phyloP scores from a whole-genome alignment of 2,797 vertebrate genomes.

The Rhyacichthys aspro region DNA sequence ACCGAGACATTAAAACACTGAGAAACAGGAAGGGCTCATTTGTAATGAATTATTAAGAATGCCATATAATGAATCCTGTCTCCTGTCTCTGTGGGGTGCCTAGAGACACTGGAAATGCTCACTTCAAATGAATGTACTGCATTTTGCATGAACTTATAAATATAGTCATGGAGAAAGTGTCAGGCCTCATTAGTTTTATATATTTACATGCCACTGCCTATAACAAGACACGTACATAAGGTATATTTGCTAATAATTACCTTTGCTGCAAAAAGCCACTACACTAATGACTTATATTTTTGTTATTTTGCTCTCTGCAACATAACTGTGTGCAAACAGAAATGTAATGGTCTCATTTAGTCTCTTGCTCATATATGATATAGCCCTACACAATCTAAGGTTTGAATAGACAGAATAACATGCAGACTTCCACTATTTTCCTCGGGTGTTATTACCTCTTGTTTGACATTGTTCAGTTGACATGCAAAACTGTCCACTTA shows the following conservation, averaged over 20 bases:
- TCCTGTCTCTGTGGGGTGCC: conserved; percentile 64
- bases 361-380: no score
- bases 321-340: neutral
- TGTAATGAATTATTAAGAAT: conserved; percentile 77
- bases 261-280: neutral
- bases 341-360: neutral
- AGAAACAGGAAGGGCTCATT: conserved; percentile 60
- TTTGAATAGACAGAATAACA: no score
- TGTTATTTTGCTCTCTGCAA: conserved; percentile 2
- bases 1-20: conserved; percentile 46
- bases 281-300: conserved; percentile 13
- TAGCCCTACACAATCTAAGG: no score
- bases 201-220: conserved; percentile 48
- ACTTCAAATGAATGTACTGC: conserved; percentile 72
- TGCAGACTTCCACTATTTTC: no score
- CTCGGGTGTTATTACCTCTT: no score
- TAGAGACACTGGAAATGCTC: conserved; percentile 66
- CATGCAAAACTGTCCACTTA: no score
- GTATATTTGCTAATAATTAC: conserved; percentile 30
- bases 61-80: conserved; percentile 76
- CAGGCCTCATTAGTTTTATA: conserved; percentile 62
- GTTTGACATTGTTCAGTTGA: no score
- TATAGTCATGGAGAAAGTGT: conserved; percentile 60
- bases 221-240: conserved; percentile 25
- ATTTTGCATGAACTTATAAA: conserved; percentile 75